Conservation (phyloP, 2,888 invertebrate genomes). For the Acrobasis suavella region DNA sequence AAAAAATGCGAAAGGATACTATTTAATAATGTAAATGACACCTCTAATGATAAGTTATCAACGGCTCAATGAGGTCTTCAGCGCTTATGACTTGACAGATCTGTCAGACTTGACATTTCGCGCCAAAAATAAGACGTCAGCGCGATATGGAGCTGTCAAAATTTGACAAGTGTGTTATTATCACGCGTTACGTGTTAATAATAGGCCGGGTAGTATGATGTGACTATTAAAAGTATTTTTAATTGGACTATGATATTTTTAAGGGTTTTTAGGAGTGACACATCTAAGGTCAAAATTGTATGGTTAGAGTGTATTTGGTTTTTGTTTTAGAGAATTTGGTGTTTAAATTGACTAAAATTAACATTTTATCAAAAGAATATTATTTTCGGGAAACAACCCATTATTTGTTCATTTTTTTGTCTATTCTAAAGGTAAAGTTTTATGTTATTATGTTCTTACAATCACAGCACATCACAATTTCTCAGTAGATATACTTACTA, state of each 20-base stretch:
- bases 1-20: conserved; percentile 34
- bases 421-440: no score
- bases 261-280: conserved; percentile 8
- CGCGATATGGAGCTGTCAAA: conserved; percentile 53
- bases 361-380: background rate
- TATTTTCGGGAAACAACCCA: no score
- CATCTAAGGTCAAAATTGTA: conserved; percentile 20
- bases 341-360: background rate
- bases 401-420: no score
- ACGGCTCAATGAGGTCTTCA: conserved; percentile 48
- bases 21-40: conserved; percentile 63
- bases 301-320: background rate
- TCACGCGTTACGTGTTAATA: conserved; percentile 71
- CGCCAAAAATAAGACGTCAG: conserved; percentile 62
- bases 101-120: conserved; percentile 63
- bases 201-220: conserved; percentile 47
- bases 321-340: conserved; percentile 8
- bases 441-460: no score
- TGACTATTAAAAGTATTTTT: conserved; percentile 20
- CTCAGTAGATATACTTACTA: no score
- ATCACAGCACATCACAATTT: no score
- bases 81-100: conserved; percentile 62
- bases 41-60: conserved; percentile 69
- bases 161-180: conserved; percentile 68
- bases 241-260: conserved; percentile 13